These are phyloP conservation scores for Drosophila aldrichi DNA, from an alignment of 2,888 invertebrate species.

Conservation along the genomic window DNA sequence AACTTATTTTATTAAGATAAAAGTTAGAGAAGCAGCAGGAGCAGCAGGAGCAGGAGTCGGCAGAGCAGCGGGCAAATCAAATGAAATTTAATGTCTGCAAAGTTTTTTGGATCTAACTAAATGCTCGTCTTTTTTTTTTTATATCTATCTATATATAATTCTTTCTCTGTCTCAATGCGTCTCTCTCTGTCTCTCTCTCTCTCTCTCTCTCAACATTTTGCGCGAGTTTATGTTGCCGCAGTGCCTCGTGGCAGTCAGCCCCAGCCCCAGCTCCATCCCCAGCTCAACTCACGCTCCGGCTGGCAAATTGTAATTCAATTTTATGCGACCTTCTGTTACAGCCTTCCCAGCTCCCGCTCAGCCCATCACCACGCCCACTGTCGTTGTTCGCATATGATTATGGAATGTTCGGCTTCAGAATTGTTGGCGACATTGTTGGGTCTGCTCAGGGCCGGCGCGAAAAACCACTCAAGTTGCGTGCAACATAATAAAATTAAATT, in stretches of 20 bases:
- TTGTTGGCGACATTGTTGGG: neutral
- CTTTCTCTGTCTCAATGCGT: constrained; percentile 17
- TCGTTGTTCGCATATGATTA: constrained; percentile 72
- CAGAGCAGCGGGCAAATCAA: constrained; percentile 56
- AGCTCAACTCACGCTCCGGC: neutral
- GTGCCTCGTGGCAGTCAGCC: constrained; percentile 21
- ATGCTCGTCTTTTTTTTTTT: constrained; percentile 35
- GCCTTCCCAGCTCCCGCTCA: constrained; percentile 38
- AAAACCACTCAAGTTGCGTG: constrained; percentile 68
- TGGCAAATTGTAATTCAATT: constrained; percentile 75
- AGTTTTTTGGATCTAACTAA: constrained; percentile 61
- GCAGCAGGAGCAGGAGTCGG: neutral
- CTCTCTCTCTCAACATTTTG: constrained; percentile 19
- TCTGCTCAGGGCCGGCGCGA: constrained; percentile 11
- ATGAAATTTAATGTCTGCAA: constrained; percentile 81
- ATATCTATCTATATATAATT: neutral
- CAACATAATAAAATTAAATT: constrained; percentile 77
- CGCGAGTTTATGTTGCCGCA: constrained; percentile 61
- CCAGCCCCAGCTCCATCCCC: neutral
- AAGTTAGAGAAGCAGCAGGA: constrained; percentile 56
- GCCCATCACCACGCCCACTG: neutral
- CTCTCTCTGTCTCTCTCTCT: no score
- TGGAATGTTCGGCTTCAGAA: constrained; percentile 47
- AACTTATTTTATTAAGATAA: constrained; percentile 81
- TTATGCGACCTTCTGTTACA: constrained; percentile 79